These are phyloP conservation scores for Andrena praecox DNA, from an alignment of 2,888 invertebrate species.

Conservation along the genomic window DNA sequence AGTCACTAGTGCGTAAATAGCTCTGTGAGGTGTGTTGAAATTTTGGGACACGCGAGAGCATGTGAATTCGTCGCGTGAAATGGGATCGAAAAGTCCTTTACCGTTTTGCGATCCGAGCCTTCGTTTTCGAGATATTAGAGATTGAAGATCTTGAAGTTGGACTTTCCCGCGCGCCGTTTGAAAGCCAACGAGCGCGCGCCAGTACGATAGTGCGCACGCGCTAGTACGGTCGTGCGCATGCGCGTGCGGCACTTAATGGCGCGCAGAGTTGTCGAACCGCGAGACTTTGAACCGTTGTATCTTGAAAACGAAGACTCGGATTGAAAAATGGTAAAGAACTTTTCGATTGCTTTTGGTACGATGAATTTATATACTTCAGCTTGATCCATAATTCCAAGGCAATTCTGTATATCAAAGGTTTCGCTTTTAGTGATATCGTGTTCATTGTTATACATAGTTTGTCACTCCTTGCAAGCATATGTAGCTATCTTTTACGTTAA, in stretches of 20 bases:
- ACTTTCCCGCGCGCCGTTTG: too few species aligned
- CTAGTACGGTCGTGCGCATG: too few species aligned
- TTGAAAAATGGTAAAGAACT: too few species aligned
- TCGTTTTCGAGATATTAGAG: neutral
- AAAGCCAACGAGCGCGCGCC: too few species aligned
- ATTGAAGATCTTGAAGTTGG: neutral
- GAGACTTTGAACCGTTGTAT: too few species aligned
- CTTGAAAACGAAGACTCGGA: too few species aligned
- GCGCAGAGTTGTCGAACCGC: too few species aligned
- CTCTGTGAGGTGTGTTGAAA: neutral
- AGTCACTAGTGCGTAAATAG: slow-evolving; percentile 46
- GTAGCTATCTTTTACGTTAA: neutral
- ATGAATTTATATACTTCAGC: neutral
- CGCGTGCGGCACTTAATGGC: too few species aligned
- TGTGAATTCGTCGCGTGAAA: neutral
- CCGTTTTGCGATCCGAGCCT: too few species aligned
- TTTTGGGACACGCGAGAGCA: neutral
- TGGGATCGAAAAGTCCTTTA: too few species aligned
- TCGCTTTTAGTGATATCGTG: slow-evolving; percentile 65
- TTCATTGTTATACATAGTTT: slow-evolving; percentile 61
- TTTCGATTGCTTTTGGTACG: too few species aligned
- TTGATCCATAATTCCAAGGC: neutral
- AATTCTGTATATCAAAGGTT: slow-evolving; percentile 22
- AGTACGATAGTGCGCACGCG: too few species aligned
- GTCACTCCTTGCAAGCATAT: slow-evolving; percentile 11